These are phyloP conservation scores for Hyposoter didymator DNA, from an alignment of 2,888 invertebrate genomes.

Conservation along the genomic window DNA sequence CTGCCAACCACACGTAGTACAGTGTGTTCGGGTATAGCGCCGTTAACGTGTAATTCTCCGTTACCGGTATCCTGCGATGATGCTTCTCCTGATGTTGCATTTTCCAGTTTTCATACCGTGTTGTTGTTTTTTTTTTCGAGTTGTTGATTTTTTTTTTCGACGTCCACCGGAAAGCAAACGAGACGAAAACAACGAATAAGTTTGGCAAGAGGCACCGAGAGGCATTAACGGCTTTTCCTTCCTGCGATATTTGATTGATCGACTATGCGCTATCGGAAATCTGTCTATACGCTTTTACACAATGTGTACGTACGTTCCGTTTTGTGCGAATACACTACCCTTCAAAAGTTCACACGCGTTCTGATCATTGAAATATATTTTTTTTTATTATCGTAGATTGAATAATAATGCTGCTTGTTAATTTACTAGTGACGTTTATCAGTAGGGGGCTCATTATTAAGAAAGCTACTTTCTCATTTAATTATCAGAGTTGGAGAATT, in stretches of 20 bases:
- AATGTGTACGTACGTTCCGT: background rate
- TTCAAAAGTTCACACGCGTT: constrained; percentile 5
- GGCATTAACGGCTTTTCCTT: constrained; percentile 60
- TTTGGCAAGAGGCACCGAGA: constrained; percentile 32
- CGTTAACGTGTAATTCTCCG: constrained; percentile 94
- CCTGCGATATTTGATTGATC: constrained; percentile 60
- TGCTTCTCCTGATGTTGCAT: constrained; percentile 88
- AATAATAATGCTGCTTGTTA: background rate
- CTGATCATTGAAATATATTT: background rate
- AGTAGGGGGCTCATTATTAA: background rate
- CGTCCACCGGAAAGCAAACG: constrained; percentile 16
- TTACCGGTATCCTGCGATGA: constrained; percentile 92
- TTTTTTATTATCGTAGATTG: background rate
- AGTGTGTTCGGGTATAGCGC: constrained; percentile 97
- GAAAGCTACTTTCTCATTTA: background rate
- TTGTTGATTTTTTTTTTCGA: constrained; percentile 3
- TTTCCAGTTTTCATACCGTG: constrained; percentile 4
- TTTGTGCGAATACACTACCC: constrained; percentile 9
- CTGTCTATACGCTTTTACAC: constrained; percentile 17
- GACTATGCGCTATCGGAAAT: constrained; percentile 54
- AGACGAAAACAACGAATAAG: constrained; percentile 32
- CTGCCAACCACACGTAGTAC: constrained; percentile 98
- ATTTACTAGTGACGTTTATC: background rate
- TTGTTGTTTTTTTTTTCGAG: constrained; percentile 25
- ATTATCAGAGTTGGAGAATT: background rate